Percentiles rank a stretch among this genome's conserved stretches.
Conservation (phyloP, 2,888 invertebrate species). For the Neria commutata region DNA sequence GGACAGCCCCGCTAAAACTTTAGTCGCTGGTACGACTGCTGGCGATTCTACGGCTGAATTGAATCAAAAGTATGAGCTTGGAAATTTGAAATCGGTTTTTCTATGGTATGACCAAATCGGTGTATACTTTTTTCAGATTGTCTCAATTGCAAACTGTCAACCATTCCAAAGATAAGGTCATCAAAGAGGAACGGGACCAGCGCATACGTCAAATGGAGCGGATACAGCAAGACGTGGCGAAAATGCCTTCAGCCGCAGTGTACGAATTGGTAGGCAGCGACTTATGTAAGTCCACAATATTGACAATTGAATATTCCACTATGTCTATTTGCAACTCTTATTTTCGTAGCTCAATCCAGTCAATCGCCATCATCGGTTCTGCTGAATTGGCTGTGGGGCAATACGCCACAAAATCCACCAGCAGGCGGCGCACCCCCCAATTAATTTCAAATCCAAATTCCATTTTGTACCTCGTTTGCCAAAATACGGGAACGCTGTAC, state of each 20-base stretch:
- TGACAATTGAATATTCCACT: neutral
- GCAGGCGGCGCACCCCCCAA: neutral
- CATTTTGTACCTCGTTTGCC: too few relatives aligned
- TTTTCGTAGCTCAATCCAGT: slow-evolving; percentile 73
- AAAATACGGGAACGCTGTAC: too few relatives aligned
- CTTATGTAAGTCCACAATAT: slow-evolving; percentile 68
- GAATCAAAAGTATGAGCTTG: slow-evolving; percentile 50
- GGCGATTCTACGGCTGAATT: slow-evolving; percentile 45
- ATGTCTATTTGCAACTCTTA: too few relatives aligned
- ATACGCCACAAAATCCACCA: slow-evolving; percentile 42
- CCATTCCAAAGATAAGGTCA: slow-evolving; percentile 76
- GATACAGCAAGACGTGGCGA: slow-evolving; percentile 75
- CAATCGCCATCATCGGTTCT: slow-evolving; percentile 81
- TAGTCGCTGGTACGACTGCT: slow-evolving; percentile 29
- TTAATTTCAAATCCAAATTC: too few relatives aligned
- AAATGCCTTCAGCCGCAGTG: slow-evolving; percentile 74
- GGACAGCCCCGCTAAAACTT: slow-evolving; percentile 25
- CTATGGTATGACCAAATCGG: too few relatives aligned
- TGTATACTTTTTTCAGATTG: slow-evolving; percentile 39
- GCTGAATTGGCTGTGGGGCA: slow-evolving; percentile 82
- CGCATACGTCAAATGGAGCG: slow-evolving; percentile 78
- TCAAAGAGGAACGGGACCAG: slow-evolving; percentile 78
- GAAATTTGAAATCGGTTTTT: neutral
- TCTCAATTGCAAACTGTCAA: slow-evolving; percentile 76
- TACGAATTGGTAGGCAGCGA: slow-evolving; percentile 76